A percentile compares a stretch with the other conserved stretches of the same genome.
Evolutionary conservation across 2,797 vertebrate genomes (phyloP).

Genomic region (Antennarius maculatus): DNA sequence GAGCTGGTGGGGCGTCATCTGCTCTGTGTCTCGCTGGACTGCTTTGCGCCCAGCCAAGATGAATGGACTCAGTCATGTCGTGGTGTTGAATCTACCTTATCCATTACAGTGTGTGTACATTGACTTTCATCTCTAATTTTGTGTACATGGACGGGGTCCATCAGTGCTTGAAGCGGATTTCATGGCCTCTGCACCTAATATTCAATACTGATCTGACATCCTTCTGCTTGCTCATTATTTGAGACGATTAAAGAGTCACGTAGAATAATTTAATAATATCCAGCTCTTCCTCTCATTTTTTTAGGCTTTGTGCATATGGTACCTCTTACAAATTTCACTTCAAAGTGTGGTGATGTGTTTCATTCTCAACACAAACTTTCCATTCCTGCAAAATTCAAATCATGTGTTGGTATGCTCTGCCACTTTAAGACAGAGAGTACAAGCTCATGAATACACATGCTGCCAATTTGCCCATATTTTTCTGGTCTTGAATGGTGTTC

Average conservation of each 20-base stretch:
- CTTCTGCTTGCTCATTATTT: slow-evolving; percentile 26
- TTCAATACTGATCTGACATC: slow-evolving; percentile 24
- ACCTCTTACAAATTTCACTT: neutral
- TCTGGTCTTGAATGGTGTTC: slow-evolving; percentile 4
- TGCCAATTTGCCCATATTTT: slow-evolving; percentile 12
- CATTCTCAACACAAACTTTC: slow-evolving; percentile 6
- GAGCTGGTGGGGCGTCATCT: slow-evolving; percentile 30
- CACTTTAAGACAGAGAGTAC: slow-evolving; percentile 4
- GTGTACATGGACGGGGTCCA: slow-evolving; percentile 20
- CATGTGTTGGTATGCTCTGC: neutral
- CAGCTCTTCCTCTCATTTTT: neutral
- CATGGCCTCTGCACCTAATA: slow-evolving; percentile 4
- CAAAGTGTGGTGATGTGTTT: neutral
- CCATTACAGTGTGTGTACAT: slow-evolving; percentile 37
- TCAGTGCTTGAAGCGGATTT: slow-evolving; percentile 23
- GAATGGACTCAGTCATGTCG: slow-evolving; percentile 55
- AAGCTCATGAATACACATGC: slow-evolving; percentile 4
- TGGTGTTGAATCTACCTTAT: slow-evolving; percentile 38
- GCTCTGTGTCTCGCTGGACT: slow-evolving; percentile 12
- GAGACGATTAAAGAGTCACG: slow-evolving; percentile 9
- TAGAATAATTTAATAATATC: neutral
- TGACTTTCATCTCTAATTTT: slow-evolving; percentile 40
- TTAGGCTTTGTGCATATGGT: neutral
- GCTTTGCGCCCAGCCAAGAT: slow-evolving; percentile 51
- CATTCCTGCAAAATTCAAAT: slow-evolving; percentile 3